Conservation (phyloP, 1,140 invertebrate genomes). For the Oedothorax gibbosus region DNA sequence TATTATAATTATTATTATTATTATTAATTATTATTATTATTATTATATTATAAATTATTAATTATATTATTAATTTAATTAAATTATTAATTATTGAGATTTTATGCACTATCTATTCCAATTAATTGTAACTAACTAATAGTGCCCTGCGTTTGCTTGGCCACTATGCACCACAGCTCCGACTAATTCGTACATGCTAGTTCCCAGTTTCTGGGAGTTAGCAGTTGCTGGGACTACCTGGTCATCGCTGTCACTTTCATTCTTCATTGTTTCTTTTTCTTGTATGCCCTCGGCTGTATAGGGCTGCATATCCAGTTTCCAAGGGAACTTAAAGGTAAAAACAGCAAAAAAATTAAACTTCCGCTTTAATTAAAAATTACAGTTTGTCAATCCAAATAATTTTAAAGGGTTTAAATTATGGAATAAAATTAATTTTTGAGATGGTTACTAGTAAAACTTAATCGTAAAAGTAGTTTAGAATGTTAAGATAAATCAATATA, state of each 20-base stretch:
- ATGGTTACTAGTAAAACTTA: no score
- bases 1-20: no score
- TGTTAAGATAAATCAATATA: no score
- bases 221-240: slow-evolving; percentile 64
- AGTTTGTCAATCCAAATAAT: neutral
- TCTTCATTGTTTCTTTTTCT: slow-evolving; percentile 70
- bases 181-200: slow-evolving; percentile 71
- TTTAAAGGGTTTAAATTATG: no score
- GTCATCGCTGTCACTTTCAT: slow-evolving; percentile 47
- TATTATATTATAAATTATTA: no score
- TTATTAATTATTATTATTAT: no score
- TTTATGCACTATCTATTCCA: no score
- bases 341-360: neutral
- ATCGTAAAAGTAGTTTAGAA: no score
- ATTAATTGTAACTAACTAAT: slow-evolving; percentile 77
- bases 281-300: slow-evolving; percentile 73
- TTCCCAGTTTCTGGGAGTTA: slow-evolving; percentile 39
- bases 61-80: neutral
- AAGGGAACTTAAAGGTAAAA: slow-evolving; percentile 71
- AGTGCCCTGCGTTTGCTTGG: slow-evolving; percentile 76
- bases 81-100: no score
- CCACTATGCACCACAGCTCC: slow-evolving; percentile 77
- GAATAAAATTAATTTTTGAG: no score
- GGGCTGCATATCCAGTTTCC: slow-evolving; percentile 74
- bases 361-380: neutral